Evolutionary conservation across 1,140 invertebrate genomes (phyloP), one percentile per base, ranked within the genome.

Genomic region (Drosophila arizonae): DNA sequence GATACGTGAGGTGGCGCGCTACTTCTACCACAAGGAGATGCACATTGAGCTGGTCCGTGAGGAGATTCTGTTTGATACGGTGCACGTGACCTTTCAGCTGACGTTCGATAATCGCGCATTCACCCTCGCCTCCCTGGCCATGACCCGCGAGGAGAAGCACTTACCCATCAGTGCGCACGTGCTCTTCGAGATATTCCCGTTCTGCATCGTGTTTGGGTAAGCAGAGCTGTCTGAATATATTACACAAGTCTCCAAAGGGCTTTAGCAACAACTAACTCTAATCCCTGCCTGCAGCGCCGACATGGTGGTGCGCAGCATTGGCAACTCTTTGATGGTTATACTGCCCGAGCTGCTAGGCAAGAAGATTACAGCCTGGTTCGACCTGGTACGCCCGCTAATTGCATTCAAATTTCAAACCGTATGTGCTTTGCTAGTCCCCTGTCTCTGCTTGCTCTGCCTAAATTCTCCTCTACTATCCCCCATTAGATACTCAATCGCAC

Each of bases 111-210:
- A 99, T 92, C 94, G 95, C 43, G 97, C 97, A 1, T 97, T 97
- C 76, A 96, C 96, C 0, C 91, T 96, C 41, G 95, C 96, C 3
- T 96, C 95, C 0, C 91, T 97, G 63, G 94, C 95, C 0, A 96
- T 97, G 95, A 96, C 96, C 2, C 93, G 96, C 10, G 96, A 97
- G 81, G 96, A 97, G 84, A 96, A 96, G 90, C 96, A 97, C 91
- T 91, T 98, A 76, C 95, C 97, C 4, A 96, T 98, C 43, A 96
- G 95, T 81, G 96, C 97, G 0, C 95, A 96, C 0, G 95, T 98
- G 5, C 93, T 99, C 9, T 99, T 99, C 80, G 97, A 99, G 91
- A 97, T 99, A 85, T 99, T 99, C 92, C 98, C 98, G 5, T 99
- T 99, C 93, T 98, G 97, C 92, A 96, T 99, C 77, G 97, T 98